Conservation (phyloP, 2,797 vertebrate genomes). For the Sciurus vulgaris region DNA sequence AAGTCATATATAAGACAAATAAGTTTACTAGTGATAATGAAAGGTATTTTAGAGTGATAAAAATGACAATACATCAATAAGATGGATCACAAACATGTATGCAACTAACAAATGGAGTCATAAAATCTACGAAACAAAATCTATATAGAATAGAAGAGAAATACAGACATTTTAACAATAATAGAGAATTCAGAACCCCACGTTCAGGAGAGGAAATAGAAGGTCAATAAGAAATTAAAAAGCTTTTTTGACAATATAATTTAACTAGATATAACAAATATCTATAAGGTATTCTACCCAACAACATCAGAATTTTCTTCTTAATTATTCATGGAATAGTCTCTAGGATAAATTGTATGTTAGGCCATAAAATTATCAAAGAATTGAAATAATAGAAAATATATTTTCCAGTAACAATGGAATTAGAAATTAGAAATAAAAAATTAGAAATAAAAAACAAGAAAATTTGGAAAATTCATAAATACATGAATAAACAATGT, state of each 20-base stretch:
- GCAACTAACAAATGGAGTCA: background rate
- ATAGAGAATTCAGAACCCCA: background rate
- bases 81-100: background rate
- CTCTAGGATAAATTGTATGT: background rate
- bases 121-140: background rate
- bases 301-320: background rate
- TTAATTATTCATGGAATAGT: background rate
- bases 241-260: background rate
- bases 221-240: background rate
- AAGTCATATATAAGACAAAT: background rate
- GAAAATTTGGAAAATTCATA: background rate
- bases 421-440: background rate
- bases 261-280: background rate
- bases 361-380: background rate
- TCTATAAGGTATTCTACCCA: background rate
- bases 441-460: background rate
- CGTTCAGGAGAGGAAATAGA: background rate
- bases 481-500: background rate
- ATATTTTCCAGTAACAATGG: background rate
- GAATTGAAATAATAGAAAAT: background rate
- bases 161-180: background rate
- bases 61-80: background rate
- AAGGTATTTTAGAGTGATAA: background rate
- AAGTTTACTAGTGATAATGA: background rate
- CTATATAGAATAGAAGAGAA: background rate